phyloP scores from a whole-genome alignment of 2,113 vertebrate species.

The Holacanthus passer region DNA sequence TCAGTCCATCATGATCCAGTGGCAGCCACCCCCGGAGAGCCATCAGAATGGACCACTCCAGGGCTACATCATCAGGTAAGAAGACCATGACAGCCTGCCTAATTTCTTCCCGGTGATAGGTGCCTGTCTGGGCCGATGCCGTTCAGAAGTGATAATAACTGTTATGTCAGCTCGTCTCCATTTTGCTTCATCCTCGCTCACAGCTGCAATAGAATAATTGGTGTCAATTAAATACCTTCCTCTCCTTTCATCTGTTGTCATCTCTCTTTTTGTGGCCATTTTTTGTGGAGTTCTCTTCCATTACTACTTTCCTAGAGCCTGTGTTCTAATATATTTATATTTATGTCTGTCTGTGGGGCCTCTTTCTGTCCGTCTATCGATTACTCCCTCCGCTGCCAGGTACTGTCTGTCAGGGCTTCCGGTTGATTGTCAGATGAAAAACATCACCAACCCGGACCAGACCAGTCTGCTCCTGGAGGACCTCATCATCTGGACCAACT shows the following conservation, averaged over 20 bases:
- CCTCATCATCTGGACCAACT: conserved; percentile 99
- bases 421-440: conserved; percentile 98
- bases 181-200: conserved; percentile 54
- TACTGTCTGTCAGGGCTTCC: conserved; percentile 97
- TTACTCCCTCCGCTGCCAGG: conserved; percentile 76
- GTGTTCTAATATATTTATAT: conserved; percentile 37
- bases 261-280: conserved; percentile 42
- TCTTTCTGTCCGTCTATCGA: conserved; percentile 18
- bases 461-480: conserved; percentile 96
- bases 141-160: conserved; percentile 70
- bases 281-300: conserved; percentile 23
- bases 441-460: conserved; percentile 93
- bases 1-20: conserved; percentile 99
- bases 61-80: conserved; percentile 96
- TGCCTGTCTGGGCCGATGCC: conserved; percentile 34
- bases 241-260: conserved; percentile 62
- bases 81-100: conserved; percentile 44
- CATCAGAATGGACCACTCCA: conserved; percentile 96
- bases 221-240: conserved; percentile 71
- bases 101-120: conserved; percentile 30
- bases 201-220: conserved; percentile 65
- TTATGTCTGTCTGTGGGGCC: conserved; percentile 12
- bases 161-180: conserved; percentile 61
- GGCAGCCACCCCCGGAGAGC: conserved; percentile 95
- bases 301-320: neutral